phyloP scores from a whole-genome alignment of 2,113 vertebrate genomes.

The Cichladusa arquata region DNA sequence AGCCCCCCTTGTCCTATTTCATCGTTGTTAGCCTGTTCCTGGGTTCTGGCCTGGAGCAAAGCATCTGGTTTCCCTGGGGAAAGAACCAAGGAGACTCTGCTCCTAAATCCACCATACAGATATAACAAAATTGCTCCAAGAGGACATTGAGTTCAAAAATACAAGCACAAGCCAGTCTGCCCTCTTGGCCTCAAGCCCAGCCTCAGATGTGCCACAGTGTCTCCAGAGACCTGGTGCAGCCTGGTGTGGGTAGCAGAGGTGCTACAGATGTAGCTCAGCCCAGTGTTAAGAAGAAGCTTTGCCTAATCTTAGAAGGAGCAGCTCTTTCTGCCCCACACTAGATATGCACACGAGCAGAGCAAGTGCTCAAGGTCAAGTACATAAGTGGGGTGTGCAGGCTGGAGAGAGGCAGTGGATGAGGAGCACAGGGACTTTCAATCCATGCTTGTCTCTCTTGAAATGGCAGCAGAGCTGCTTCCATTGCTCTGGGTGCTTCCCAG shows the following conservation, averaged over 20 bases:
- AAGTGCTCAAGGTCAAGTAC: not conserved
- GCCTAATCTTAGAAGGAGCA: not conserved
- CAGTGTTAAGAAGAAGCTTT: not conserved
- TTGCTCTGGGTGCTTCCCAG: not conserved
- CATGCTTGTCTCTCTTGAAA: not conserved
- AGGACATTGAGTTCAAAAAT: not conserved
- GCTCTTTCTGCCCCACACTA: not conserved
- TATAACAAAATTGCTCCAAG: not conserved
- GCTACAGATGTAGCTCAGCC: not conserved
- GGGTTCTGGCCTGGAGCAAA: not conserved
- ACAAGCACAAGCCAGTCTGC: fast-evolving
- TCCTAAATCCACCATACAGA: not conserved
- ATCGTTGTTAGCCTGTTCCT: not conserved
- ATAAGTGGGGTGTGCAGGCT: fast-evolving
- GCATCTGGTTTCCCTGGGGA: not conserved
- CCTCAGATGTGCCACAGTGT: not conserved
- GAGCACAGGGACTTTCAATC: not conserved
- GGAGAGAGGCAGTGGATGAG: not conserved
- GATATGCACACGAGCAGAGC: not conserved
- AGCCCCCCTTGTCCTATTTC: not conserved
- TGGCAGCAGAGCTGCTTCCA: not conserved
- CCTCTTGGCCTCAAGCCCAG: not conserved
- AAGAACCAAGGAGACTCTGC: not conserved
- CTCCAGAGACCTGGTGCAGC: not conserved
- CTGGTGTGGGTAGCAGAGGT: not conserved